Percentiles rank a stretch among this genome's conserved stretches.
Evolutionary conservation across 1,140 invertebrate genomes (phyloP).

Genomic region (Tetragonula clypearis): DNA sequence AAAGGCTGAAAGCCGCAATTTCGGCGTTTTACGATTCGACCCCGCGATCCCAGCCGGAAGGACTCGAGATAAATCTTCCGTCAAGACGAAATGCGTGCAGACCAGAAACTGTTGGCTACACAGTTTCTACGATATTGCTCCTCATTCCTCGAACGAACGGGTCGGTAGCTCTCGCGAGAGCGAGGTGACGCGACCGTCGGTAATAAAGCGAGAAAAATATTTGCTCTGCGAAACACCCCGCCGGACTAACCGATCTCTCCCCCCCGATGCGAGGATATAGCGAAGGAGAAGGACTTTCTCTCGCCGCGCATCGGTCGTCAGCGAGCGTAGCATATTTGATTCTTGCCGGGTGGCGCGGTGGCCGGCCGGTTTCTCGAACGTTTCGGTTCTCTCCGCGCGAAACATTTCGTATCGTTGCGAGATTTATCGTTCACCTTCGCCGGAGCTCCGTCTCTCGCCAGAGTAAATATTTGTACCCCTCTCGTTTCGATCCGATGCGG

Average conservation of each 20-base stretch:
- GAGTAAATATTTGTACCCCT: slow-evolving; percentile 42
- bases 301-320: neutral
- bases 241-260: slow-evolving; percentile 51
- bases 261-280: neutral
- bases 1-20: slow-evolving; percentile 44
- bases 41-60: slow-evolving; percentile 35
- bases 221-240: slow-evolving; percentile 65
- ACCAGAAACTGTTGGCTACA: slow-evolving; percentile 52
- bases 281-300: neutral
- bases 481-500: slow-evolving; percentile 31
- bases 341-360: neutral
- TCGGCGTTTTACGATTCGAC: slow-evolving; percentile 44
- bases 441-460: neutral
- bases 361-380: neutral
- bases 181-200: slow-evolving; percentile 42
- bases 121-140: slow-evolving; percentile 62
- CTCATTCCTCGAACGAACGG: slow-evolving; percentile 53
- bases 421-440: slow-evolving; percentile 29
- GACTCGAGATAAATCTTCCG: slow-evolving; percentile 43
- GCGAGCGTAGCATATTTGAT: slow-evolving; percentile 26
- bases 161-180: slow-evolving; percentile 51
- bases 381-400: slow-evolving; percentile 33
- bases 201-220: slow-evolving; percentile 70
- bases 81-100: slow-evolving; percentile 44
- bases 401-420: slow-evolving; percentile 33